Evolutionary conservation across 2,113 vertebrate species (phyloP).

Genomic region (Isichthys henryi): DNA sequence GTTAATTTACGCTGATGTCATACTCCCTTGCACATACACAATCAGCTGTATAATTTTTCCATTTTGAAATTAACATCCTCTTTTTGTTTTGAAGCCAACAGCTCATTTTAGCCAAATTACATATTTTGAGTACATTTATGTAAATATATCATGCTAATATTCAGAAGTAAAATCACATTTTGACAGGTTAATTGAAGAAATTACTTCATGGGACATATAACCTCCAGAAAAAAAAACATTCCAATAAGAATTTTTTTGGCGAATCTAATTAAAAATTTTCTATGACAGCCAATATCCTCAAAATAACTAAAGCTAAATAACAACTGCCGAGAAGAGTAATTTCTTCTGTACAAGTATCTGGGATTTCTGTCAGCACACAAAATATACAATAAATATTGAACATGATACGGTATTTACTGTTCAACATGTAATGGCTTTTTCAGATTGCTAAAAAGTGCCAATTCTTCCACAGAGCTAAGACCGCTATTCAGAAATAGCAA

Average conservation of each 20-base stretch:
- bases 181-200: background rate
- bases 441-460: conserved; percentile 10
- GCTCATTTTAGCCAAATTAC: background rate
- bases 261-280: background rate
- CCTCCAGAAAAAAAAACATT: background rate
- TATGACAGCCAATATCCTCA: conserved; percentile 2
- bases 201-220: background rate
- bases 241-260: conserved; percentile 1
- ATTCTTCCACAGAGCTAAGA: conserved; percentile 11
- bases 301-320: background rate
- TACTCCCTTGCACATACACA: background rate
- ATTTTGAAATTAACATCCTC: background rate
- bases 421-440: conserved; percentile 9
- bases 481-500: conserved; percentile 22
- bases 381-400: conserved; percentile 12
- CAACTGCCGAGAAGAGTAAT: background rate
- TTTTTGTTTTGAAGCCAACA: background rate
- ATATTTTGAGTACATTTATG: background rate
- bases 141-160: background rate
- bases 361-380: background rate
- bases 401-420: background rate
- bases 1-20: background rate
- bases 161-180: background rate
- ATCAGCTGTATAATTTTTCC: background rate
- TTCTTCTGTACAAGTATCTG: conserved; percentile 11